These are phyloP conservation scores for crab-eating macaque (Macaca fascicularis) DNA, from an alignment of 2,113 vertebrate species.

Conservation along the genomic window T2T-MFA8v1.1 NC_088391.1:29516001-29516500, in stretches of 20 bases:
- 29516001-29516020: conserved; percentile 13
- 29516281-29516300: neutral
- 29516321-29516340: neutral
- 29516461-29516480: neutral
- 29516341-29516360: neutral
- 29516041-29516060: neutral
- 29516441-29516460: neutral
- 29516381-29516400: neutral
- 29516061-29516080: neutral
- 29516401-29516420: neutral
- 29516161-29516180: neutral
- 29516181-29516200: conserved; percentile 1
- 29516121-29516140: neutral
- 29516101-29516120: neutral
- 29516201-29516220: neutral
- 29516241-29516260: neutral
- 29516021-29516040: neutral
- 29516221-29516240: neutral
- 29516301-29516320: neutral
- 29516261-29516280: neutral
- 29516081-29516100: neutral
- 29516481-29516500: neutral
- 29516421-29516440: neutral
- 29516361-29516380: neutral
- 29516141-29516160: neutral